phyloP scores from a whole-genome alignment of 2,888 invertebrate species.

The Lasioglossum malachurum region DNA sequence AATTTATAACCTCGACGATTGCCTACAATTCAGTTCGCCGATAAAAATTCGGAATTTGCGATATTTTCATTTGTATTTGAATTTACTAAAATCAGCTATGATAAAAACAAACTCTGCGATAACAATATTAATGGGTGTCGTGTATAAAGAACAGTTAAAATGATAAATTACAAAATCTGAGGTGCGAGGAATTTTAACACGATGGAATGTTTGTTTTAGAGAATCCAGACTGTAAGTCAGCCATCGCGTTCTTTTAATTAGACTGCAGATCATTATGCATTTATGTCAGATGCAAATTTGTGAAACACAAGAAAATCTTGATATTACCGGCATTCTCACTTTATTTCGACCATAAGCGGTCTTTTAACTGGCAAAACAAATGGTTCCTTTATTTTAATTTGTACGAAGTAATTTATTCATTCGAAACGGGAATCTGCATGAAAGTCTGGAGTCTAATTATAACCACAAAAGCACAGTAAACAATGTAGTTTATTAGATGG shows the following conservation, averaged over 20 bases:
- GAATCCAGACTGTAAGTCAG: background rate
- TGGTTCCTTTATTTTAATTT: background rate
- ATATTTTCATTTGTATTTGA: no score
- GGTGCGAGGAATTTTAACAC: background rate
- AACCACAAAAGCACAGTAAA: background rate
- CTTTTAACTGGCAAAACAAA: background rate
- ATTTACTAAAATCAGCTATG: no score
- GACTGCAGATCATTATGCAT: background rate
- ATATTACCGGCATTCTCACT: background rate
- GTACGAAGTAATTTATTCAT: background rate
- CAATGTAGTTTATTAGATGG: background rate
- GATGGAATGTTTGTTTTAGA: background rate
- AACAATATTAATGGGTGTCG: no score
- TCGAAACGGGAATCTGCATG: background rate
- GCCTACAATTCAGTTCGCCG: no score
- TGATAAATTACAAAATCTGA: background rate
- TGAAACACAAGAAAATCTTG: background rate
- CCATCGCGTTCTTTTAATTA: background rate
- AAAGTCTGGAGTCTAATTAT: background rate
- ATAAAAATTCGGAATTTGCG: no score
- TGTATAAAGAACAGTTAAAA: background rate
- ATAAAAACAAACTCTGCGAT: no score
- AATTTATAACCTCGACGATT: no score
- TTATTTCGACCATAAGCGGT: background rate
- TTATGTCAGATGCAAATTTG: background rate